phyloP scores from a whole-genome alignment of 2,888 invertebrate species.

The Pachliopta kotzebuea region DNA sequence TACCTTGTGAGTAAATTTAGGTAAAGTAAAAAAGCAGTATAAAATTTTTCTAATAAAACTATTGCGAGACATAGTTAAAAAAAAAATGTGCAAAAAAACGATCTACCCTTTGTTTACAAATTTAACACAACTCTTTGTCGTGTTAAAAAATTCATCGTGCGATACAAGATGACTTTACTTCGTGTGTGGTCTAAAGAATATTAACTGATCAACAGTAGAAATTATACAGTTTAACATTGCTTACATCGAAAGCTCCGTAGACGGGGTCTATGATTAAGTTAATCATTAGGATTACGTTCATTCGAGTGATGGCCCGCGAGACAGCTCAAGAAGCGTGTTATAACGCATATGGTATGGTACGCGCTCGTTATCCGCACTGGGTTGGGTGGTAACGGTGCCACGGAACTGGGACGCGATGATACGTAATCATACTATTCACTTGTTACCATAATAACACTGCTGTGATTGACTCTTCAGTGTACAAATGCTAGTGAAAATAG shows the following conservation, averaged over 20 bases:
- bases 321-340: conserved; percentile 50
- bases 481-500: background rate
- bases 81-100: too few species aligned
- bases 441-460: conserved; percentile 60
- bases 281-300: conserved; percentile 38
- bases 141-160: too few species aligned
- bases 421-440: conserved; percentile 77
- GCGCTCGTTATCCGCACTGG: conserved; percentile 66
- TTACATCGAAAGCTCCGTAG: conserved; percentile 20
- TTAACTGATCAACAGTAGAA: conserved; percentile 10
- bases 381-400: conserved; percentile 59
- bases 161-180: background rate
- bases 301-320: conserved; percentile 51
- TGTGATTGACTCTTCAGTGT: background rate
- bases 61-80: too few species aligned
- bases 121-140: background rate
- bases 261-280: conserved; percentile 11
- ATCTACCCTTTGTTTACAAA: background rate
- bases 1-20: too few species aligned
- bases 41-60: too few species aligned
- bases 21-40: too few species aligned
- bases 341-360: conserved; percentile 43
- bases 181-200: conserved; percentile 15
- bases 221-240: conserved; percentile 14
- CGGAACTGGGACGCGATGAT: conserved; percentile 66